Evolutionary conservation across 1,140 invertebrate species (phyloP).

Genomic region (Drosophila rufa): DNA sequence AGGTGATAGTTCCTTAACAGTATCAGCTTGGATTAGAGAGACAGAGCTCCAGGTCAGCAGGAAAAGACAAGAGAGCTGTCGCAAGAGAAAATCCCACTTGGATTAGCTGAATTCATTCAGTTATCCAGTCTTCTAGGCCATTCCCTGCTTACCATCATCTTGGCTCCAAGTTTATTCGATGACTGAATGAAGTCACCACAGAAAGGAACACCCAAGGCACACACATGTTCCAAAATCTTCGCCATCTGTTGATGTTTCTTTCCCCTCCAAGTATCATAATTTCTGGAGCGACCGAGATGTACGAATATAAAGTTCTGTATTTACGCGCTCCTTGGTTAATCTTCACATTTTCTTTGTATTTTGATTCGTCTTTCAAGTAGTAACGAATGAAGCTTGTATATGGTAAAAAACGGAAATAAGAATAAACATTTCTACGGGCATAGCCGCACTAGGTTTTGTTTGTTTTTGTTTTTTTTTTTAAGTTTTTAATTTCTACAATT

Average conservation of each 20-base stretch:
- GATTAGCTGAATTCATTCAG: neutral
- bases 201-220: neutral
- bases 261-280: neutral
- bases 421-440: conserved; percentile 48
- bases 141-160: conserved; percentile 42
- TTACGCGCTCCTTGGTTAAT: conserved; percentile 64
- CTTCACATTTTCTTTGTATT: conserved; percentile 62
- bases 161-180: neutral
- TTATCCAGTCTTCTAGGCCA: neutral
- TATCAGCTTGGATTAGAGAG: conserved; percentile 68
- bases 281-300: conserved; percentile 2
- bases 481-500: conserved; percentile 58
- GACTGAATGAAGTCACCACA: conserved; percentile 28
- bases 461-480: conserved; percentile 23
- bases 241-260: conserved; percentile 11
- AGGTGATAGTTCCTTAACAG: neutral
- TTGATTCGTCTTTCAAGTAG: conserved; percentile 50
- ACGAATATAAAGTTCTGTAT: conserved; percentile 75
- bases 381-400: conserved; percentile 51
- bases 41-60: conserved; percentile 28
- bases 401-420: conserved; percentile 45
- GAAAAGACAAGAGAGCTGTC: conserved; percentile 39
- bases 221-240: conserved; percentile 6
- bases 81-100: neutral
- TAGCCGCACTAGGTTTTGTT: conserved; percentile 35